Evolutionary conservation across 1,140 invertebrate species (phyloP).

Genomic region (Gerris buenoi): DNA sequence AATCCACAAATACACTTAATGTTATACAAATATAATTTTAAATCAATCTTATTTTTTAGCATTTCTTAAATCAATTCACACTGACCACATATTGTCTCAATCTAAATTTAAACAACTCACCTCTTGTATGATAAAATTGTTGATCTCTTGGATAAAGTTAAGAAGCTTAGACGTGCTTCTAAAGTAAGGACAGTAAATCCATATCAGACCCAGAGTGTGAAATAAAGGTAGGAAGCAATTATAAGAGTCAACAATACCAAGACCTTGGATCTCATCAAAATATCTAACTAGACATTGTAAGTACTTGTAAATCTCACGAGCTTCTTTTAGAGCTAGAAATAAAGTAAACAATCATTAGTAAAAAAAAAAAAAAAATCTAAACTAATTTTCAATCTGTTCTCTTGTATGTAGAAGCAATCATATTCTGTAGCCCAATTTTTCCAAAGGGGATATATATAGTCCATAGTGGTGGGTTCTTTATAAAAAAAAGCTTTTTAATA

Average conservation of each 20-base stretch:
- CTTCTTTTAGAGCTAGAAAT: constrained; percentile 36
- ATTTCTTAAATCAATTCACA: neutral
- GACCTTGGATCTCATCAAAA: constrained; percentile 53
- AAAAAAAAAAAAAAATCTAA: too few relatives aligned
- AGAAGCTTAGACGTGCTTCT: constrained; percentile 55
- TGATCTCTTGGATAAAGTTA: constrained; percentile 53
- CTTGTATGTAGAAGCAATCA: too few relatives aligned
- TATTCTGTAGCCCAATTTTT: too few relatives aligned
- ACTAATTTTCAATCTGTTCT: too few relatives aligned
- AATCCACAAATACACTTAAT: too few relatives aligned
- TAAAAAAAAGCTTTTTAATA: too few relatives aligned
- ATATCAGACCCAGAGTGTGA: constrained; percentile 64
- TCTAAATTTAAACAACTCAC: constrained; percentile 25
- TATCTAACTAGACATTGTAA: constrained; percentile 42
- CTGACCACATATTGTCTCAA: too few relatives aligned
- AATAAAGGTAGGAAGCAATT: constrained; percentile 45
- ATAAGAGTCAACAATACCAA: constrained; percentile 45
- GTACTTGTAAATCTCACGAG: constrained; percentile 48
- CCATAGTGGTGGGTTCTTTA: too few relatives aligned
- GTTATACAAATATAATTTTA: neutral
- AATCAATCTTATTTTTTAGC: neutral
- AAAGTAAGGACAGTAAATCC: constrained; percentile 71
- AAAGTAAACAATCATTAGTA: neutral
- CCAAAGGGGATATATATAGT: too few relatives aligned
- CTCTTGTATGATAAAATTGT: constrained; percentile 57